A percentile compares a stretch with the other conserved stretches of the same genome.
phyloP scores from a whole-genome alignment of 1,140 invertebrate genomes.

The Ladona fulva region DNA sequence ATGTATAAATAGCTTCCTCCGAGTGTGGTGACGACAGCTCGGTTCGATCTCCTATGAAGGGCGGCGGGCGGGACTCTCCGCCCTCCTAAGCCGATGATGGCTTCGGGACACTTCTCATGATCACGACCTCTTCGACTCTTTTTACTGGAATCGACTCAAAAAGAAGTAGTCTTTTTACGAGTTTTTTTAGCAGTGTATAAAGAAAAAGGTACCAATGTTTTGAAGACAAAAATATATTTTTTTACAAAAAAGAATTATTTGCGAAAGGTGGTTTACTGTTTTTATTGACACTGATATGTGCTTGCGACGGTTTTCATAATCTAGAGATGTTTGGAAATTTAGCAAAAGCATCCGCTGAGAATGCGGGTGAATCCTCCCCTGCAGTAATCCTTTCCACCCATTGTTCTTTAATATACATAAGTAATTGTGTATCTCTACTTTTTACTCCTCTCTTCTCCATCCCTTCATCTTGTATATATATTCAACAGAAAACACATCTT shows the following conservation, averaged over 20 bases:
- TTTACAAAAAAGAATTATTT: not conserved
- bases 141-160: not conserved
- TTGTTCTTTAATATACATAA: no score
- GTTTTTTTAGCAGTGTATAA: not conserved
- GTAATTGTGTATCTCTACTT: no score
- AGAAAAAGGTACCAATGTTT: not conserved
- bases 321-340: no score
- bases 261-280: not conserved
- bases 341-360: no score
- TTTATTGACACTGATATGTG: no score
- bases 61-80: not conserved
- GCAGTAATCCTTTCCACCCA: no score
- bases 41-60: not conserved
- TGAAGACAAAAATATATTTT: conserved; percentile 6
- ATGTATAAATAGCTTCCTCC: not conserved
- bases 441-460: not conserved
- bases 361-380: no score
- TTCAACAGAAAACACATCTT: not conserved
- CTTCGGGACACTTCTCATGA: not conserved
- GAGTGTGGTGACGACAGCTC: not conserved
- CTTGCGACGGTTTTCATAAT: no score
- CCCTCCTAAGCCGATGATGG: not conserved
- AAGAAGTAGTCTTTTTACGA: not conserved
- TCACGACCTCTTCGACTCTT: not conserved
- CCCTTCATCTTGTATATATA: not conserved